Base-by-base conservation (phyloP, 1,140 invertebrate genomes). In the Ceratina calcarata region DNA sequence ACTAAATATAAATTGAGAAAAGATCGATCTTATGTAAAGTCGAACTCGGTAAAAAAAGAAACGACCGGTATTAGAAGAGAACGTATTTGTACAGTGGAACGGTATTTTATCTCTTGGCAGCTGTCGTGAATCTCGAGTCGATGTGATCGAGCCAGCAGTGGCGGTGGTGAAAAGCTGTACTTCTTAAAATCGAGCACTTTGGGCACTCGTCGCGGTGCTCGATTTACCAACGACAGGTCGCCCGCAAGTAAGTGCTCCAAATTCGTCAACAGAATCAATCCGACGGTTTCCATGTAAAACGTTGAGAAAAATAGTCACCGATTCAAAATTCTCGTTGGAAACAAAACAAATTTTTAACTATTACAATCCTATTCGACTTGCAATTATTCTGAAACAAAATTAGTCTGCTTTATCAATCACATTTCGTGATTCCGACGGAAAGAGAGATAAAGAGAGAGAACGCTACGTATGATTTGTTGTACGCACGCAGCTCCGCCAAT, bases 141-240 rank as follows among this genome's bases (percentile, higher is more conserved):
- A 86, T 87, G 82, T 82, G 76, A 83, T 78, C 66, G 71, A 81
- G 79, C 45, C 67, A 80, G 55, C 58, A 24, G 71, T 60, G 65
- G 45, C 55, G 58, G 70, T 85, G 68, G 62, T 80, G 84, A 64
- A 82, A 78, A 64, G 78, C 65, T 61, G 37, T 57, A n/a, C 55
- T 57, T 69, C 78, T 84, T 81, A 79, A 72, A 86, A 75, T 45
- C 78, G 83, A 86, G 78, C 82, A 71, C 86, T 81, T 45, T 10
- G 81, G 86, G 80, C 74, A 85, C 81, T 85, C 78, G 70, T 82
- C 79, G 65, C 76, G 75, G 85, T 89, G 78, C 80, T 85, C 82
- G 78, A 86, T 81, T 85, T 82, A 90, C 89, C 81, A 62, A 89
- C 88, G 91, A 92, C 91, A 91, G 89, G 90, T 92, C 89, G 90